These are phyloP conservation scores for Sarcophaga rosellei DNA, from an alignment of 2,888 invertebrate species.

Conservation along the genomic window DNA sequence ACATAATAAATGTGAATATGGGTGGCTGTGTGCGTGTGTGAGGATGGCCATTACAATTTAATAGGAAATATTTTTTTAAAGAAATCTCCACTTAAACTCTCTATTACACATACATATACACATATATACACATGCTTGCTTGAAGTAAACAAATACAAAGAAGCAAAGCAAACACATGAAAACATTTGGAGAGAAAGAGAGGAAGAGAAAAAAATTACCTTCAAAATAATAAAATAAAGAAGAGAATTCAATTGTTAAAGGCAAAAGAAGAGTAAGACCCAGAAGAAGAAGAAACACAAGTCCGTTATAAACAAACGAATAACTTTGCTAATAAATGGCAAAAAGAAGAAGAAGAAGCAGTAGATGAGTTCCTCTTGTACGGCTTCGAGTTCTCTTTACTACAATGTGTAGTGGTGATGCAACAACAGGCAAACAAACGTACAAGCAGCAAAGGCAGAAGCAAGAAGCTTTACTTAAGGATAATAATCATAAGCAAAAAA, in stretches of 20 bases:
- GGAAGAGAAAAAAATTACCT: too few species aligned
- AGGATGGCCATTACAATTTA: conserved; percentile 63
- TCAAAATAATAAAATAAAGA: not conserved
- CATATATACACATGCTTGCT: not conserved
- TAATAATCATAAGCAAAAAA: conserved; percentile 46
- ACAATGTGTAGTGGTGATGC: not conserved
- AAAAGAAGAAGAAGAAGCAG: conserved; percentile 20
- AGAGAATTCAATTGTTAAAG: conserved; percentile 14
- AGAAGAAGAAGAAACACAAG: not conserved
- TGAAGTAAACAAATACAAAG: not conserved
- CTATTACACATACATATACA: conserved; percentile 5
- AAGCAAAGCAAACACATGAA: not conserved
- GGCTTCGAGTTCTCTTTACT: not conserved
- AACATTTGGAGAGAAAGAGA: not conserved
- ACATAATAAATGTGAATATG: conserved; percentile 50
- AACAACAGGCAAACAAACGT: not conserved
- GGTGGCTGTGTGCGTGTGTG: not conserved
- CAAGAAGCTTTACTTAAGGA: conserved; percentile 15
- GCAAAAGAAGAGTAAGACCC: conserved; percentile 1
- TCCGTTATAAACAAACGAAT: not conserved
- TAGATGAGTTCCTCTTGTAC: conserved; percentile 12
- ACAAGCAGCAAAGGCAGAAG: too few species aligned
- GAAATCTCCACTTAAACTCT: conserved; percentile 11
- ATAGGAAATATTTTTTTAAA: conserved; percentile 2
- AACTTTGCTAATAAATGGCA: not conserved